Conservation (phyloP, 2,888 invertebrate genomes). For the Nebria brevicollis region DNA sequence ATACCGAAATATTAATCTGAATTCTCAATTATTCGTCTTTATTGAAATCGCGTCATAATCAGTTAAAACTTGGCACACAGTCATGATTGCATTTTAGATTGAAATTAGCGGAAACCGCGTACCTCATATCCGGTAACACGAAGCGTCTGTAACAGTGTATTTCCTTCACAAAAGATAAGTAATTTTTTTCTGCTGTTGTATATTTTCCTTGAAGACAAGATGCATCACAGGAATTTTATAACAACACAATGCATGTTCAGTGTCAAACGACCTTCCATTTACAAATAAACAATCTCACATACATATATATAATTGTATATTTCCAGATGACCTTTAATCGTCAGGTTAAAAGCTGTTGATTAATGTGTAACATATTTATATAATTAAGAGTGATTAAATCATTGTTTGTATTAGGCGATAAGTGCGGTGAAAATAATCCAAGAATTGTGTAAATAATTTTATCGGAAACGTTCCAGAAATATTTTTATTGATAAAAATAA, state of each 20-base stretch:
- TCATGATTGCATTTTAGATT: neutral
- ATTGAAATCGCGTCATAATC: too few species aligned
- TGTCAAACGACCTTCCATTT: neutral
- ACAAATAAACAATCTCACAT: neutral
- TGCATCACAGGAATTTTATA: neutral
- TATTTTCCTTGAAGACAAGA: neutral
- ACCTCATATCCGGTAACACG: neutral
- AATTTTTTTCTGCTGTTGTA: neutral
- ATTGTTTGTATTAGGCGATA: neutral
- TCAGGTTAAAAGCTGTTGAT: neutral
- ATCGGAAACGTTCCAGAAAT: slow-evolving; percentile 25
- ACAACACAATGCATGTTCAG: neutral
- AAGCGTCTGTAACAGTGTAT: neutral
- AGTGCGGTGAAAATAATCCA: neutral
- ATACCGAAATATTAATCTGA: too few species aligned
- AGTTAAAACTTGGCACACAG: slow-evolving; percentile 12
- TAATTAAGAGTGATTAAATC: neutral
- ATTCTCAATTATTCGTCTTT: too few species aligned
- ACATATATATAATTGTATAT: neutral
- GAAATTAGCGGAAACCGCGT: neutral
- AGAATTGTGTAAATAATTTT: slow-evolving; percentile 21
- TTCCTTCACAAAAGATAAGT: neutral
- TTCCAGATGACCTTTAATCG: neutral
- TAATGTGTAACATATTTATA: neutral
- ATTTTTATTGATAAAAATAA: slow-evolving; percentile 22